Percentiles rank a stretch among this genome's conserved stretches.
Conservation (phyloP, 2,113 vertebrate species). For the Rhinogobius similis region DNA sequence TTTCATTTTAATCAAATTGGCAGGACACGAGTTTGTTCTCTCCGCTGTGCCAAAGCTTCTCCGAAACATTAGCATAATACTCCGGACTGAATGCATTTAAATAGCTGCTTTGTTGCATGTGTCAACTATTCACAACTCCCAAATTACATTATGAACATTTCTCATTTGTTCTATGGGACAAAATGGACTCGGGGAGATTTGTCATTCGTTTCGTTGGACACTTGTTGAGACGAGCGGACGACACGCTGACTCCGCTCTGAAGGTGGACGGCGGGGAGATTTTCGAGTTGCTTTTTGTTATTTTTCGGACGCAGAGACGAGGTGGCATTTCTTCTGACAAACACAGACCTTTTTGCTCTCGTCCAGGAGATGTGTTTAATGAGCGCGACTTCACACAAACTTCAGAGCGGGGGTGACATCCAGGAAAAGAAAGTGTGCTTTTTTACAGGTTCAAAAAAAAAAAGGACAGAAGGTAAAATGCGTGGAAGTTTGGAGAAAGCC, state of each 20-base stretch:
- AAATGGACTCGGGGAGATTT: constrained; percentile 16
- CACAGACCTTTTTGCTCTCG: constrained; percentile 12
- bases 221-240: neutral
- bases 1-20: constrained; percentile 32
- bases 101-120: constrained; percentile 1
- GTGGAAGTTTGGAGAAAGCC: too few species aligned
- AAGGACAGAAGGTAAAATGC: too few species aligned
- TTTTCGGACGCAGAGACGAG: neutral
- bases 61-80: constrained; percentile 25
- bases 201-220: constrained; percentile 7
- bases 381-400: too few species aligned
- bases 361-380: constrained; percentile 3
- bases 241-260: neutral
- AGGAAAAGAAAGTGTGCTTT: neutral
- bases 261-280: too few species aligned
- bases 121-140: constrained; percentile 13
- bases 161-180: constrained; percentile 5
- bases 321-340: constrained; percentile 7
- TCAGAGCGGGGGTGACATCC: neutral
- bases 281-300: too few species aligned
- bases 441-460: neutral
- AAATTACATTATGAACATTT: constrained; percentile 38
- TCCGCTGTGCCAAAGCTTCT: constrained; percentile 18
- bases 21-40: constrained; percentile 7
- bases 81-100: constrained; percentile 26